Conservation (phyloP, 2,797 vertebrate genomes). For the Phalanger gymnotis region DNA sequence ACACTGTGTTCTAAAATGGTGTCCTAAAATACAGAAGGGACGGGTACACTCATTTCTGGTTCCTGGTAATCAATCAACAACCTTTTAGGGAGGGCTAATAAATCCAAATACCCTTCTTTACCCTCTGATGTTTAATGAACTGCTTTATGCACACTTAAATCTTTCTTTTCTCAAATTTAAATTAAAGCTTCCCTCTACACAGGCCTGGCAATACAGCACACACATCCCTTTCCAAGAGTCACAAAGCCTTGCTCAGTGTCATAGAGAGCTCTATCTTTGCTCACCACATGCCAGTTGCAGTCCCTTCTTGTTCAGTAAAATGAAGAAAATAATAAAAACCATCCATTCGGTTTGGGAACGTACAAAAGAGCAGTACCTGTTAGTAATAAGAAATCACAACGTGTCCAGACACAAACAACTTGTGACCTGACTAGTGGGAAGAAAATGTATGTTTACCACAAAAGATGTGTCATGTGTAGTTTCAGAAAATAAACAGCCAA, state of each 20-base stretch:
- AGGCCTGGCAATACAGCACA: background rate
- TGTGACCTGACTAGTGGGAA: conserved; percentile 72
- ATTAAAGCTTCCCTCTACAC: conserved; percentile 26
- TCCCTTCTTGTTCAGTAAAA: conserved; percentile 11
- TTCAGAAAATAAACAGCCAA: conserved; percentile 79
- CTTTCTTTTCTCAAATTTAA: conserved; percentile 44
- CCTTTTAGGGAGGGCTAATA: background rate
- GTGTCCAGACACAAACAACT: conserved; percentile 69
- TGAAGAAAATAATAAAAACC: conserved; percentile 45
- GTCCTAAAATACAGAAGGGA: background rate
- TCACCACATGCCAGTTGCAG: background rate
- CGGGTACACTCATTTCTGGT: background rate
- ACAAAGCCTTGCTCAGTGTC: conserved; percentile 15
- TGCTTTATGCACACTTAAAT: conserved; percentile 2
- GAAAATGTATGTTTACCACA: conserved; percentile 66
- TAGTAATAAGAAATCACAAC: conserved; percentile 47
- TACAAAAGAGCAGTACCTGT: conserved; percentile 25
- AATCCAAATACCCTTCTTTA: background rate
- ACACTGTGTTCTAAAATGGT: background rate
- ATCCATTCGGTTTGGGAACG: background rate
- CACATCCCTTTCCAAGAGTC: background rate
- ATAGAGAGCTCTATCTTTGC: background rate
- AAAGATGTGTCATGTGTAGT: conserved; percentile 79
- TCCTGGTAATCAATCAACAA: conserved; percentile 8
- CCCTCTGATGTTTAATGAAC: background rate